Percentiles rank a stretch among this genome's conserved stretches.
These are phyloP conservation scores for Aphidoletes aphidimyza DNA, from an alignment of 2,888 invertebrate species.

Conservation along the genomic window DNA sequence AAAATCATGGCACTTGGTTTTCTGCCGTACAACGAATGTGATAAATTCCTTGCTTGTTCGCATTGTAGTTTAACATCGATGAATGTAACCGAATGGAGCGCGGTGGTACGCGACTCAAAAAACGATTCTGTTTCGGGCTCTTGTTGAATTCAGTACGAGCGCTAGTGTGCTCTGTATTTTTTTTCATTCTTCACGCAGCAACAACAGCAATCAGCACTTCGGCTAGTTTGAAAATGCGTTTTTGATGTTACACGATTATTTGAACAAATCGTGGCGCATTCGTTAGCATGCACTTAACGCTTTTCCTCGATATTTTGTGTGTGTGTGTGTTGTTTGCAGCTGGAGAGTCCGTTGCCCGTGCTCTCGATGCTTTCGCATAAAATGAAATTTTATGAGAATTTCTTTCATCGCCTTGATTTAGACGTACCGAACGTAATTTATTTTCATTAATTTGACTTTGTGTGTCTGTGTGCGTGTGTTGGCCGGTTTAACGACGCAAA, in stretches of 20 bases:
- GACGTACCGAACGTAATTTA: slow-evolving; percentile 10
- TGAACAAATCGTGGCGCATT: slow-evolving; percentile 43
- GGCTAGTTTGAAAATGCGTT: slow-evolving; percentile 24
- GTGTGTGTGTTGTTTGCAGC: too few species aligned
- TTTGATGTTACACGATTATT: slow-evolving; percentile 28
- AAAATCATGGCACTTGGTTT: slow-evolving; percentile 33
- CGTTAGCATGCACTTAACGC: slow-evolving; percentile 46
- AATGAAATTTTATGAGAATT: slow-evolving; percentile 36
- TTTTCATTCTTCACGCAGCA: not conserved
- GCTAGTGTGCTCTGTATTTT: too few species aligned
- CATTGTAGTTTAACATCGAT: too few species aligned
- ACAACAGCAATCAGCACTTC: not conserved
- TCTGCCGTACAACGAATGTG: not conserved
- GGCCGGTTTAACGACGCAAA: too few species aligned
- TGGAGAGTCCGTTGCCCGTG: too few species aligned
- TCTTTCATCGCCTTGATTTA: slow-evolving; percentile 14
- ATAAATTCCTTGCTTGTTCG: not conserved
- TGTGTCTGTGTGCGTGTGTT: not conserved
- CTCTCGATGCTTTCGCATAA: too few species aligned
- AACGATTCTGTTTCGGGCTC: too few species aligned
- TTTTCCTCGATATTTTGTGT: not conserved
- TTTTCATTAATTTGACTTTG: slow-evolving; percentile 24
- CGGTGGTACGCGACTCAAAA: too few species aligned
- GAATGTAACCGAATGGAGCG: too few species aligned
- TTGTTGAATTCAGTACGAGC: too few species aligned